phyloP scores from a whole-genome alignment of 2,888 invertebrate genomes.

The Epiperipatus broadwayi region DNA sequence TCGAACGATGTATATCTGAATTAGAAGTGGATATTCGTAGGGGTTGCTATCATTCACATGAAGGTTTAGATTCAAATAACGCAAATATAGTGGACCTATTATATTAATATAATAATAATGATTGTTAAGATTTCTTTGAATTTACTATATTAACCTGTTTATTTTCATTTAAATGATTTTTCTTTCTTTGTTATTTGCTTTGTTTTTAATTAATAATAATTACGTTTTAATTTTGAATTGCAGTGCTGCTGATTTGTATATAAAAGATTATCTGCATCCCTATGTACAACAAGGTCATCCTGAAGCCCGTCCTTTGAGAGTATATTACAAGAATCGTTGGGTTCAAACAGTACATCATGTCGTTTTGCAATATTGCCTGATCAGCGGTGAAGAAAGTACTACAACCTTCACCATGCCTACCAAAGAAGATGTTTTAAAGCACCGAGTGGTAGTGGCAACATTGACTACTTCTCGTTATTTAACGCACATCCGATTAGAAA shows the following conservation, averaged over 20 bases:
- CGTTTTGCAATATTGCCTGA: constrained; percentile 52
- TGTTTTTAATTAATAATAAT: too few species aligned
- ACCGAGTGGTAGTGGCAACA: constrained; percentile 55
- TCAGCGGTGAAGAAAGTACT: constrained; percentile 35
- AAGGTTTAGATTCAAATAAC: too few species aligned
- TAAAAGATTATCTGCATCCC: constrained; percentile 59
- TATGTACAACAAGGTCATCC: constrained; percentile 45
- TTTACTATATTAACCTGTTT: too few species aligned
- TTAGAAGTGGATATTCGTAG: too few species aligned
- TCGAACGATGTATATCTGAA: too few species aligned
- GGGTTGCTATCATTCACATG: too few species aligned
- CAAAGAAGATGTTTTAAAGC: constrained; percentile 46
- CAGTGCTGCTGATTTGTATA: constrained; percentile 61
- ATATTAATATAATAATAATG: constrained; percentile 13
- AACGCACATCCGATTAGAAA: constrained; percentile 43
- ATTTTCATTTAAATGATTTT: too few species aligned
- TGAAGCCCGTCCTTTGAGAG: constrained; percentile 48
- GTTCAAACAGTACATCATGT: constrained; percentile 51
- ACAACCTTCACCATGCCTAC: constrained; percentile 47
- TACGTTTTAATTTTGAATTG: too few species aligned
- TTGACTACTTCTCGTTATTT: constrained; percentile 55
- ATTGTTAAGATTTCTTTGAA: too few species aligned
- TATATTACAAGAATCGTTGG: constrained; percentile 59
- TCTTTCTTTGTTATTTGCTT: too few species aligned
- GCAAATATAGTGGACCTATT: constrained; percentile 19